Base-by-base conservation (phyloP, 1,140 invertebrate species). In the Centruroides vittatus region DNA sequence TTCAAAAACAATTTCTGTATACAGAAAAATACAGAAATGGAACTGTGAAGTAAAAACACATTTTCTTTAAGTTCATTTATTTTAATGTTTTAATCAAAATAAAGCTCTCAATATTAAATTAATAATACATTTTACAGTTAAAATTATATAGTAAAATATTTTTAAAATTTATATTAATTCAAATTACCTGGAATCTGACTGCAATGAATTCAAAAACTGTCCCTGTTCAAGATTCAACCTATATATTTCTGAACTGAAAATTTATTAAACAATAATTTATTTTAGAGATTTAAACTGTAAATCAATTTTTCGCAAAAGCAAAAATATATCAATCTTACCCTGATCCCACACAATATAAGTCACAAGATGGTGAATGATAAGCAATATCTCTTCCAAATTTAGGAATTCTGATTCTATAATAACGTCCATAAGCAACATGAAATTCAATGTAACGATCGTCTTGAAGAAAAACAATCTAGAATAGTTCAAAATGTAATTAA, bases 171-270 rank as follows among this genome's bases (percentile, higher is more conserved):
- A 23, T 23, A 23, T 23, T 23, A 0, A 23, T 23, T 23, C 23
- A 23, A 41, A 81, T 66, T 84, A 82, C 61, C 79, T 80, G 7
- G 86, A 82, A 55, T 85, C 82, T 13, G 89, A 85, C 57, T 80
- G 75, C 67, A 87, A 85, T 1, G 94, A 85, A 67, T 86, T 85
- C 64, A 96, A 75, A 78, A 98, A 99, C 69, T 92, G 85, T 0
- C 94, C 97, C 72, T 90, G 81, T 78, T 98, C 93, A 62, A 99
- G 78, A 79, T 99, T 99, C 52, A 99, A 78, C 66, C 96, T 81
- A 71, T 93, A 97, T 55, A 98, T 87, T 73, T 98, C 91, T 75
- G 84, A 77, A 59, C 84, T 86, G 71, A 62, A 81, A 78, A n/a
- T 51, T 51, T 51, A 34, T 51, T 12, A 12, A 51, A 51, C 49